Evolutionary conservation across 1,140 invertebrate species (phyloP), one percentile per base, ranked within the genome.

Genomic region (Heliconius hewitsoni): DNA sequence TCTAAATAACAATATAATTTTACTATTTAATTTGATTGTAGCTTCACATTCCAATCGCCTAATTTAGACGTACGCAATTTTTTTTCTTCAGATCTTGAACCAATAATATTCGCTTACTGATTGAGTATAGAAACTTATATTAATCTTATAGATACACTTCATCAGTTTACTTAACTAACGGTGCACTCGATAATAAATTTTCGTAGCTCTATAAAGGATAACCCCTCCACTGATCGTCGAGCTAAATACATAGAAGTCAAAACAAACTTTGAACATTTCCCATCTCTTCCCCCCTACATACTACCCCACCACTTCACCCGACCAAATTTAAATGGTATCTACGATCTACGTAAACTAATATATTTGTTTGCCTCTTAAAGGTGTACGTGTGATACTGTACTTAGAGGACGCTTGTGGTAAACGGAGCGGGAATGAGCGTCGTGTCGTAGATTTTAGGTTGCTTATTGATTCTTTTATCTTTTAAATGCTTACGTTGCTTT

Each of bases 321-420:
- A 18, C 66, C 34, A 42, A 71, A 77, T 75, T 75, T 75, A 75
- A 75, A 66, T 57, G 74, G 50, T 37, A 37, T 37, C 30, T n/a
- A 66, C 52, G 46, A 71, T 39, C 66, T 8, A 39, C 18, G 66
- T 72, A 77, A 52, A 52, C 34, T 71, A 52, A 71, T 8, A 39
- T 39, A 77, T 77, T 72, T 77, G 76, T 77, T 34, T 72, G 52
- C 66, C 76, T 72, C 71, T 23, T 77, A n/a, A 71, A 71, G 34
- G 70, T 72, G 71, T 37, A 72, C 66, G 50, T 55, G 76, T 77
- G 70, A 50, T 60, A 70, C 75, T 70, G 37, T 55, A 77, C 66
- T 77, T 71, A 55, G 57, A 71, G 46, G 55, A 30, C 34, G 55
- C 34, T 75, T 42, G 18, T 66, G 74, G 74, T 60, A 75, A 75